These are phyloP conservation scores for Sebastes steindachneri DNA, from an alignment of 2,797 vertebrate genomes.

Conservation along the genomic window DNA sequence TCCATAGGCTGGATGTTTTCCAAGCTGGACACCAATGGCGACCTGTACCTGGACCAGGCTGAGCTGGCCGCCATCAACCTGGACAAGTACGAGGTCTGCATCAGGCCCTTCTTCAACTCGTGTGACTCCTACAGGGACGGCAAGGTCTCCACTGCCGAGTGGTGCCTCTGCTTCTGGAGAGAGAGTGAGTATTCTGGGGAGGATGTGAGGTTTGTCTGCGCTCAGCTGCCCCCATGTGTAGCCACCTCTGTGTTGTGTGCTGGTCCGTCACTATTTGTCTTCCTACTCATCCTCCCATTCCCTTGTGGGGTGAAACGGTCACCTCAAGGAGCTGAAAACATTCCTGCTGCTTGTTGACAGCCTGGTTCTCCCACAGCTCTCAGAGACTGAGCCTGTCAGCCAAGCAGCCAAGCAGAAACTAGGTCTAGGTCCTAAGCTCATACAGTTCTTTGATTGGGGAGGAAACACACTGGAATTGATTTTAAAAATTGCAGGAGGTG, in stretches of 20 bases:
- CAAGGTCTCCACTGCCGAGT: constrained; percentile 93
- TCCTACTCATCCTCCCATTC: constrained; percentile 37
- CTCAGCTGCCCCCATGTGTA: constrained; percentile 18
- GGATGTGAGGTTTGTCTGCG: background rate
- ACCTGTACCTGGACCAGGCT: constrained; percentile 92
- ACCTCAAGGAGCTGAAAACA: constrained; percentile 60
- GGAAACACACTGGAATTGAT: constrained; percentile 1
- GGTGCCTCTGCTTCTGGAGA: constrained; percentile 99
- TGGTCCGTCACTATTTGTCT: constrained; percentile 63
- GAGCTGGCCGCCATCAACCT: constrained; percentile 96
- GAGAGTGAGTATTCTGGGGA: constrained; percentile 88
- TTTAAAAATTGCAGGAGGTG: constrained; percentile 4
- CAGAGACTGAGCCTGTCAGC: constrained; percentile 42
- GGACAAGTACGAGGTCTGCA: constrained; percentile 98
- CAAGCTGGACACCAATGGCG: constrained; percentile 93
- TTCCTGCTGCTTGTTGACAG: constrained; percentile 71
- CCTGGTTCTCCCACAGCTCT: constrained; percentile 56
- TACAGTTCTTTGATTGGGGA: background rate
- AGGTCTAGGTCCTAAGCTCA: background rate
- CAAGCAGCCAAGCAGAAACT: constrained; percentile 59
- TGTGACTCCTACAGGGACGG: constrained; percentile 96
- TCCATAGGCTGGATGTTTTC: constrained; percentile 99
- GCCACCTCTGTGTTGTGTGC: constrained; percentile 22
- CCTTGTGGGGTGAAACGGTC: constrained; percentile 49
- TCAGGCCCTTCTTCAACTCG: constrained; percentile 98